phyloP scores from a whole-genome alignment of 1,140 invertebrate genomes.

The Musca domestica region DNA sequence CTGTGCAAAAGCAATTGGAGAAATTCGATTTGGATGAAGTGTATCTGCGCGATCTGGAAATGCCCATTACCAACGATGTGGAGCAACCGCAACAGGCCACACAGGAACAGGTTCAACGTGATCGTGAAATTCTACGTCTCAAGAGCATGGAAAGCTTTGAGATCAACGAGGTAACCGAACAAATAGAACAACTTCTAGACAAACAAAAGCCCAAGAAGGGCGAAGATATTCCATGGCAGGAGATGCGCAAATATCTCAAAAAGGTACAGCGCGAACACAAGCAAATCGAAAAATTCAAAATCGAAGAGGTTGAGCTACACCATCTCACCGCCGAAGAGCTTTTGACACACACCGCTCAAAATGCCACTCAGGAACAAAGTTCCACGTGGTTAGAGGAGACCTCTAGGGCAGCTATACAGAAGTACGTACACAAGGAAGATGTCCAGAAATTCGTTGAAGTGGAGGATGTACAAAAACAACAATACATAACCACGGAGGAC shows the following conservation, averaged over 20 bases:
- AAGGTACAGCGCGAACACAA: conserved; percentile 48
- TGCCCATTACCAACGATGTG: conserved; percentile 39
- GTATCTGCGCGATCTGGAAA: conserved; percentile 41
- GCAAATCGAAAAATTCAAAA: conserved; percentile 51
- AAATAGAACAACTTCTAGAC: conserved; percentile 48
- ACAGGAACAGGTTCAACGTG: conserved; percentile 39
- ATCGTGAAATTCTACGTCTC: conserved; percentile 43
- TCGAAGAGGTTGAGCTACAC: conserved; percentile 48
- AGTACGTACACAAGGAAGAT: conserved; percentile 38
- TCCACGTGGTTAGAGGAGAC: conserved; percentile 42
- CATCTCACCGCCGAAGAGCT: conserved; percentile 39
- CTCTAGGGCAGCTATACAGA: conserved; percentile 47
- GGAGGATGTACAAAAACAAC: conserved; percentile 38
- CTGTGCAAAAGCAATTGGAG: conserved; percentile 45
- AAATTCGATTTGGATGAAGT: conserved; percentile 51
- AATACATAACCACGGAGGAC: conserved; percentile 48
- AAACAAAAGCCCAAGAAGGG: conserved; percentile 41
- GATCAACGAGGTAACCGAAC: conserved; percentile 50
- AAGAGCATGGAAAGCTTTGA: conserved; percentile 54
- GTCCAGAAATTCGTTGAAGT: conserved; percentile 44
- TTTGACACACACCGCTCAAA: conserved; percentile 37
- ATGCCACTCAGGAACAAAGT: conserved; percentile 32
- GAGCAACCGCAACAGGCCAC: conserved; percentile 39
- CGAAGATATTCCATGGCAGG: conserved; percentile 49
- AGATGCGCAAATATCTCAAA: conserved; percentile 51